Base-by-base conservation (phyloP, 1,140 invertebrate genomes). In the Drosophila insularis region DNA sequence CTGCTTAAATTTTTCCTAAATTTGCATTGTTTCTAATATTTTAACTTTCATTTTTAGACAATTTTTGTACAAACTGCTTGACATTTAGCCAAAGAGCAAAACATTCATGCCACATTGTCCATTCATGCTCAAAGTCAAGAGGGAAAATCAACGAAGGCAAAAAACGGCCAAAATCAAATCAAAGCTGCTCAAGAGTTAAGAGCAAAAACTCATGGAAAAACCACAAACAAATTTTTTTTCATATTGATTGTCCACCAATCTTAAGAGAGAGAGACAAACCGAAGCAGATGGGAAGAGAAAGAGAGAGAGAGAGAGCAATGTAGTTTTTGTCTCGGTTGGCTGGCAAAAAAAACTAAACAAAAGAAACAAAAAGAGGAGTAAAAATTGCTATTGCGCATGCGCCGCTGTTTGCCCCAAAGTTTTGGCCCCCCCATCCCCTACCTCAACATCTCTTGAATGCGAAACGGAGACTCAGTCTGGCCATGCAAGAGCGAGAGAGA, bases 211-310 rank as follows among this genome's bases (percentile, higher is more conserved):
- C 62, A 50, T 50, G 43, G 76, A 84, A 86, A 86, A 86, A 86
- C 82, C 84, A 86, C 84, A 86, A 86, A 86, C 82, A 86, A 87
- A 82, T 86, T 86, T 84, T 84, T 81, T 21, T 4, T n/a, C n/a
- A 13, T 10, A 13, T 1, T 23, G 7, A 13, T 10, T 23, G 7
- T 13, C 17, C 27, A 5, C 27, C 54, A 19, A 50, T 8, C 14
- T 46, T 63, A 13, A 2, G 61, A 55, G 43, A 23, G 23, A 60
- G 40, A 73, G 60, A 37, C 35, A 2, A 50, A 54, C 27, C 14
- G 23, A 43, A 74, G 55, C 35, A 73, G 66, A 35, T 8, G 76
- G 59, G 4, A 14, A 11, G 35, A 39, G 64, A 21, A 27, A 40
- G 31, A 17, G 23, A 7, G 7, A 2, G 31, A 53, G 46, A 13